Percentiles rank a stretch among this genome's conserved stretches.
These are phyloP conservation scores for Centruroides sculpturatus DNA, from an alignment of 1,140 invertebrate genomes.

Conservation along the genomic window DNA sequence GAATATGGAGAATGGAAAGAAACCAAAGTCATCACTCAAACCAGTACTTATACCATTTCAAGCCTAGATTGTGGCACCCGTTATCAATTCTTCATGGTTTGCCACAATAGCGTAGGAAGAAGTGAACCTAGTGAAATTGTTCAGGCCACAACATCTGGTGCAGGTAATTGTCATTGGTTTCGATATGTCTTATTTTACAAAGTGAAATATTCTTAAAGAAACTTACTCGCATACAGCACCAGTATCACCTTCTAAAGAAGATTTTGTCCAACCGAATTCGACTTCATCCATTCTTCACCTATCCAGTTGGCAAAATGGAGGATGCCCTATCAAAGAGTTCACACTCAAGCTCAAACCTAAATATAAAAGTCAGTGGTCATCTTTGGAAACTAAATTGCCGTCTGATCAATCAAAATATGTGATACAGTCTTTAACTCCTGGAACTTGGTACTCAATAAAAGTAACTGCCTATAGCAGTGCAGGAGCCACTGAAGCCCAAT, in stretches of 20 bases:
- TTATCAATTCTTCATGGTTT: constrained; percentile 33
- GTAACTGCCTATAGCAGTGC: constrained; percentile 8
- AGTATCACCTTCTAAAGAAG: constrained; percentile 1
- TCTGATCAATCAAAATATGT: not conserved
- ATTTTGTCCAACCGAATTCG: not conserved
- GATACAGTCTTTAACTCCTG: constrained; percentile 3
- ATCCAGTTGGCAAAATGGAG: constrained; percentile 9
- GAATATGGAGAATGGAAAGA: constrained; percentile 37
- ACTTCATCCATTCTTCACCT: constrained; percentile 5
- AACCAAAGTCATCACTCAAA: constrained; percentile 41
- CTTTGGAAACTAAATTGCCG: not conserved
- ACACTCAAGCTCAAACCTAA: not conserved
- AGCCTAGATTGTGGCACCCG: constrained; percentile 22
- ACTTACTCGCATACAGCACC: not conserved
- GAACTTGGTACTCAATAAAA: constrained; percentile 5
- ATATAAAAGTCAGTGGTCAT: not conserved
- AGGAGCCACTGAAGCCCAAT: constrained; percentile 10
- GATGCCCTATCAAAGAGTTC: constrained; percentile 13
- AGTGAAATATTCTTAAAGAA: too few species aligned
- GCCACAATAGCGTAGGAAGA: constrained; percentile 30
- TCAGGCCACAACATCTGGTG: constrained; percentile 27
- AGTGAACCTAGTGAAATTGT: constrained; percentile 26
- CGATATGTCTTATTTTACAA: too few species aligned
- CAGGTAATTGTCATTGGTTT: constrained; percentile 12
- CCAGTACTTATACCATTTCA: constrained; percentile 29